phyloP scores from a whole-genome alignment of 2,888 invertebrate species.

The Gastrophysa polygoni region DNA sequence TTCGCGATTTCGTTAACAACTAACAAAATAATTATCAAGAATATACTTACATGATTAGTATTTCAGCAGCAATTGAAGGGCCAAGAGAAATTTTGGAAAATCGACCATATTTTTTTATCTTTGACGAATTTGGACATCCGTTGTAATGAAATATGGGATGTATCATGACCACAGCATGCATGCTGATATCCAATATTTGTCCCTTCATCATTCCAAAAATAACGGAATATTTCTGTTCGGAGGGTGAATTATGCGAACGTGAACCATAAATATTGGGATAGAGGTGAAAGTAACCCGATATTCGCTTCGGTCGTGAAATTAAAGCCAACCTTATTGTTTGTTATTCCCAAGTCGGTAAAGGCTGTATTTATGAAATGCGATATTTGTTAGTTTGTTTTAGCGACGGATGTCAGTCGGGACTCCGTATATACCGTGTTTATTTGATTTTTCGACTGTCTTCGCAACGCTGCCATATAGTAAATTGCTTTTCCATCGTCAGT shows the following conservation, averaged over 20 bases:
- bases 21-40: too few species aligned
- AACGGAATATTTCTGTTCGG: background rate
- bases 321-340: slow-evolving; percentile 44
- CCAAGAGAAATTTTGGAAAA: too few species aligned
- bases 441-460: slow-evolving; percentile 19
- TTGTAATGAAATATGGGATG: too few species aligned
- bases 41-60: too few species aligned
- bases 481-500: slow-evolving; percentile 21
- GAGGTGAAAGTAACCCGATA: slow-evolving; percentile 13
- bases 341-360: slow-evolving; percentile 43
- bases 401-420: slow-evolving; percentile 46
- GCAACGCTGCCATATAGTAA: slow-evolving; percentile 17
- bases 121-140: too few species aligned
- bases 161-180: too few species aligned
- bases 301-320: slow-evolving; percentile 5
- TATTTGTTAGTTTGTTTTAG: slow-evolving; percentile 52
- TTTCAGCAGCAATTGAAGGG: too few species aligned
- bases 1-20: too few species aligned
- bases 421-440: slow-evolving; percentile 34
- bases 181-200: too few species aligned
- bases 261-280: slow-evolving; percentile 1
- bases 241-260: background rate
- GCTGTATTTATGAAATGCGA: slow-evolving; percentile 47
- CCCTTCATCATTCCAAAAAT: too few species aligned
- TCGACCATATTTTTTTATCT: too few species aligned